Conservation (phyloP, 2,888 invertebrate species). For the Cataglyphis albicans region DNA sequence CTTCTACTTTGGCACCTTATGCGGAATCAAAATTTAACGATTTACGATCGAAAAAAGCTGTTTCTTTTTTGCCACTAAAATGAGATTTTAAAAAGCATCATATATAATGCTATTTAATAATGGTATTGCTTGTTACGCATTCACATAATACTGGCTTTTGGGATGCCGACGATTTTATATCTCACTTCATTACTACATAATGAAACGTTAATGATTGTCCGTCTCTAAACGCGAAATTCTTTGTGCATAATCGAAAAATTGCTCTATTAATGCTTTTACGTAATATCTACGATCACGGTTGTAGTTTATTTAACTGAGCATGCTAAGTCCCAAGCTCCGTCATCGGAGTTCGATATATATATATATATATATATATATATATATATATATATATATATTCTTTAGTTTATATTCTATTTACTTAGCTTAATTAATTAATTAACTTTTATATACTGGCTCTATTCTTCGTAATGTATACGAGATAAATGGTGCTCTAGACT, state of each 20-base stretch:
- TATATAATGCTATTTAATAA: conserved; percentile 55
- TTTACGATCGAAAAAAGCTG: conserved; percentile 58
- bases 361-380: too few relatives aligned
- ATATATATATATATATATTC: background rate
- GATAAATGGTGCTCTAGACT: conserved; percentile 85
- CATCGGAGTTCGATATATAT: conserved; percentile 79
- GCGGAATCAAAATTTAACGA: conserved; percentile 37
- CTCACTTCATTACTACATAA: conserved; percentile 69
- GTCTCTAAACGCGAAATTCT: conserved; percentile 86
- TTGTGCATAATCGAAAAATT: conserved; percentile 78
- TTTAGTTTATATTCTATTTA: conserved; percentile 70
- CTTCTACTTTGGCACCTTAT: conserved; percentile 82
- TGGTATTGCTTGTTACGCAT: conserved; percentile 71
- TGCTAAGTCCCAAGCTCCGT: conserved; percentile 86
- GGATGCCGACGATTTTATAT: conserved; percentile 69
- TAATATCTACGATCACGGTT: conserved; percentile 82
- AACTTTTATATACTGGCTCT: conserved; percentile 82
- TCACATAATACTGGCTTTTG: conserved; percentile 82
- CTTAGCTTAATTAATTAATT: conserved; percentile 69
- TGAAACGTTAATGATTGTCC: conserved; percentile 85
- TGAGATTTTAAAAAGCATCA: conserved; percentile 42
- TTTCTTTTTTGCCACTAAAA: conserved; percentile 40
- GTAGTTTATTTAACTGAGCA: conserved; percentile 84
- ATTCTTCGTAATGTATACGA: conserved; percentile 79
- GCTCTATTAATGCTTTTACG: conserved; percentile 69